Conservation (phyloP, 2,797 vertebrate genomes). For the Otus scops region DNA sequence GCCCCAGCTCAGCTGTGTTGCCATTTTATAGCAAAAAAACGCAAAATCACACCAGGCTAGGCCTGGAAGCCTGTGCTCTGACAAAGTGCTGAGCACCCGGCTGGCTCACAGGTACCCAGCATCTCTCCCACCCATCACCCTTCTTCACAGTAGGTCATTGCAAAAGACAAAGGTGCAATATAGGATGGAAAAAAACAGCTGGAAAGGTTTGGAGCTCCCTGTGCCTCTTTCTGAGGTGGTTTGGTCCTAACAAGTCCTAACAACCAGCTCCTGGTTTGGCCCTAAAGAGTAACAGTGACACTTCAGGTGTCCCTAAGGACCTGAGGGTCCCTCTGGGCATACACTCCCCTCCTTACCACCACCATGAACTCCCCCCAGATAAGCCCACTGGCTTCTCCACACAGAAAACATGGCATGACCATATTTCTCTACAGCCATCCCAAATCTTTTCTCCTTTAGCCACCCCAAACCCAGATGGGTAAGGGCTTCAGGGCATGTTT, state of each 20-base stretch:
- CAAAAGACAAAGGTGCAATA: background rate
- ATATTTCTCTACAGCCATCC: background rate
- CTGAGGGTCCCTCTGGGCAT: background rate
- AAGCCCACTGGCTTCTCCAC: background rate
- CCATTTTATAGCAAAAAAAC: background rate
- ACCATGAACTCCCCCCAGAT: background rate
- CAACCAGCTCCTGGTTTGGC: background rate
- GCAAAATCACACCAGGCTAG: background rate
- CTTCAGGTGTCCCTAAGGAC: background rate
- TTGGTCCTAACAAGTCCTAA: background rate
- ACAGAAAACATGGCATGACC: background rate
- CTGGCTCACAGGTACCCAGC: accelerated
- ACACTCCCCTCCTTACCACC: background rate
- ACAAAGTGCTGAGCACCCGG: background rate
- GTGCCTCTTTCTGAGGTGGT: background rate
- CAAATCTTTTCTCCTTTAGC: background rate
- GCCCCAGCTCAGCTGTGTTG: background rate
- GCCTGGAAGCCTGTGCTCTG: background rate
- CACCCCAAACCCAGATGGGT: background rate
- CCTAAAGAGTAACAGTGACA: accelerated
- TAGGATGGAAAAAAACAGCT: background rate
- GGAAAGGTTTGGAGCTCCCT: accelerated
- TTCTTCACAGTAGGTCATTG: background rate
- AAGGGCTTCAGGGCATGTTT: accelerated
- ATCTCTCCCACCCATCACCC: background rate